Conservation (phyloP, 2,797 vertebrate genomes). For the Thaleichthys pacificus region DNA sequence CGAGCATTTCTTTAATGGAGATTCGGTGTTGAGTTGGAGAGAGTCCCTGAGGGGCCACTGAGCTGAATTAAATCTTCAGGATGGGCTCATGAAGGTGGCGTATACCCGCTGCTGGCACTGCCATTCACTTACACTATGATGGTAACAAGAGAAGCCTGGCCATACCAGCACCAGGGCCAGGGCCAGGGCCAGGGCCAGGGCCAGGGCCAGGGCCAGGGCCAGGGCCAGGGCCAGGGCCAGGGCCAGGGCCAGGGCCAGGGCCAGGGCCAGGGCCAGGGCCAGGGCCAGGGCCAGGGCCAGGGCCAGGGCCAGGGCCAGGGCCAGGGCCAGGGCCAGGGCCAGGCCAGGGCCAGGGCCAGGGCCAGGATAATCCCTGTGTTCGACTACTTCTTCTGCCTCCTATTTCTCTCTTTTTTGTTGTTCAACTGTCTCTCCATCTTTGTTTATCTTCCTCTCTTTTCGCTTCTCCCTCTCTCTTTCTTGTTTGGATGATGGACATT, state of each 20-base stretch:
- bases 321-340: background rate
- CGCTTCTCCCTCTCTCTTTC: background rate
- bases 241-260: no score
- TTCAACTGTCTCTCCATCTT: background rate
- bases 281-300: no score
- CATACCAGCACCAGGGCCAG: no score
- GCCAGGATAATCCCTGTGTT: background rate
- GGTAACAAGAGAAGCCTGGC: background rate
- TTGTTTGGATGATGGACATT: constrained; percentile 4
- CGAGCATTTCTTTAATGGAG: constrained; percentile 73
- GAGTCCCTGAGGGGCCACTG: constrained; percentile 36
- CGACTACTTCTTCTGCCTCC: no score
- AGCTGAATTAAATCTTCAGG: constrained; percentile 49
- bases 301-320: background rate
- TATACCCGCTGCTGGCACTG: constrained; percentile 49
- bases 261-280: background rate
- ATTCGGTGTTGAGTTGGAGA: constrained; percentile 64
- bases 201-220: no score
- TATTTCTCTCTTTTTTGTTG: background rate
- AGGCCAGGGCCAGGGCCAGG: no score
- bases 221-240: background rate
- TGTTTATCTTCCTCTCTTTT: background rate
- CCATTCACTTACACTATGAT: constrained; percentile 46
- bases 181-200: background rate
- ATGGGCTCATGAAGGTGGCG: constrained; percentile 45